Evolutionary conservation across 2,888 invertebrate species (phyloP).

Genomic region (Parthenolecanium corni): DNA sequence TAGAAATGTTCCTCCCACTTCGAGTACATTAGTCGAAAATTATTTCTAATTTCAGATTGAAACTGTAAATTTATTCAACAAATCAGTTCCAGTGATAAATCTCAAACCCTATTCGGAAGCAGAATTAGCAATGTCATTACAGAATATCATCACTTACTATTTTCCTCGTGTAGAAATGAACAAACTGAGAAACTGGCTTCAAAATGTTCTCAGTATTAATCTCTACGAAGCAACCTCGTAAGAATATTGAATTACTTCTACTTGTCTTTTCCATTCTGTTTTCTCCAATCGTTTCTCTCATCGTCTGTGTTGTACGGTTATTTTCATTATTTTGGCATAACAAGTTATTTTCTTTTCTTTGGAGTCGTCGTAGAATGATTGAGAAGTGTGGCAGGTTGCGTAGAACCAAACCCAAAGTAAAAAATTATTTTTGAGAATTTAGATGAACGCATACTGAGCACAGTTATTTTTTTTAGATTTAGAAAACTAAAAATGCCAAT

Average conservation of each 20-base stretch:
- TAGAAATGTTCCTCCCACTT: background rate
- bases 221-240: slow-evolving; percentile 74
- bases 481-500: no score
- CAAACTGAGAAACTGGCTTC: slow-evolving; percentile 64
- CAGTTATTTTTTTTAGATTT: no score
- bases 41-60: slow-evolving; percentile 47
- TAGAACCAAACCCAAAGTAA: no score
- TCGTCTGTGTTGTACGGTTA: no score
- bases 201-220: slow-evolving; percentile 63
- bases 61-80: slow-evolving; percentile 66
- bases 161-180: slow-evolving; percentile 63
- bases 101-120: slow-evolving; percentile 71
- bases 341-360: no score
- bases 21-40: background rate
- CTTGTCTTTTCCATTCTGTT: background rate
- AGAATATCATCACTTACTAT: slow-evolving; percentile 67
- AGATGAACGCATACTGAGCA: no score
- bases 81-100: slow-evolving; percentile 75
- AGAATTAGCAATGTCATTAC: slow-evolving; percentile 69
- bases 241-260: slow-evolving; percentile 40
- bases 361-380: no score
- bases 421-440: no score
- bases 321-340: no score
- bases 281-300: no score
- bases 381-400: no score